A percentile compares a stretch with the other conserved stretches of the same genome.
These are phyloP conservation scores for Paramacrobiotus metropolitanus DNA, from an alignment of 1,140 invertebrate genomes.

Conservation along the genomic window DNA sequence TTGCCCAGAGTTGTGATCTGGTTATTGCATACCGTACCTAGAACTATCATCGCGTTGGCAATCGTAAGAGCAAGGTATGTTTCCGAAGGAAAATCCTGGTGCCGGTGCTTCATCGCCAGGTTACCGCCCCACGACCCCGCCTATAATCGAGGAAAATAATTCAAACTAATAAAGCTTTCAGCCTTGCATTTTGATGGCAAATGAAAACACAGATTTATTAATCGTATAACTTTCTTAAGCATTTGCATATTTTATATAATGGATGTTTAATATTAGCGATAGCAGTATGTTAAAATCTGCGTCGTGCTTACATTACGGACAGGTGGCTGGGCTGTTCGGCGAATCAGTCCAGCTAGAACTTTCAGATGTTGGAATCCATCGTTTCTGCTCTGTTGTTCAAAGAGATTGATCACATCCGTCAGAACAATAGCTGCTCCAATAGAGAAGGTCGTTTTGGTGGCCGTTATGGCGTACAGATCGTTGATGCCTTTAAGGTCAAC, in stretches of 20 bases:
- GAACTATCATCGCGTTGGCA: neutral
- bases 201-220: no score
- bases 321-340: neutral
- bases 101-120: conserved; percentile 43
- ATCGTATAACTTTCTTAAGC: no score
- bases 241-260: no score
- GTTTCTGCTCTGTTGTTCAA: neutral
- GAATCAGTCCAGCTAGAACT: neutral
- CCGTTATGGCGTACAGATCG: neutral
- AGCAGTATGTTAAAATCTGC: no score
- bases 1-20: neutral
- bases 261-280: no score
- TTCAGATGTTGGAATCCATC: neutral
- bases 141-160: conserved; percentile 8
- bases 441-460: neutral
- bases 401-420: neutral
- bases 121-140: conserved; percentile 46
- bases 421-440: neutral
- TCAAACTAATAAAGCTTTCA: neutral
- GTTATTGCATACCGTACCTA: neutral
- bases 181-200: no score
- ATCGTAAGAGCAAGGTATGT: neutral
- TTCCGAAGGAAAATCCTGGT: conserved; percentile 47
- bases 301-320: neutral
- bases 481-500: neutral